Conservation (phyloP, 1,140 invertebrate genomes). For the Saccostrea glomerata region DNA sequence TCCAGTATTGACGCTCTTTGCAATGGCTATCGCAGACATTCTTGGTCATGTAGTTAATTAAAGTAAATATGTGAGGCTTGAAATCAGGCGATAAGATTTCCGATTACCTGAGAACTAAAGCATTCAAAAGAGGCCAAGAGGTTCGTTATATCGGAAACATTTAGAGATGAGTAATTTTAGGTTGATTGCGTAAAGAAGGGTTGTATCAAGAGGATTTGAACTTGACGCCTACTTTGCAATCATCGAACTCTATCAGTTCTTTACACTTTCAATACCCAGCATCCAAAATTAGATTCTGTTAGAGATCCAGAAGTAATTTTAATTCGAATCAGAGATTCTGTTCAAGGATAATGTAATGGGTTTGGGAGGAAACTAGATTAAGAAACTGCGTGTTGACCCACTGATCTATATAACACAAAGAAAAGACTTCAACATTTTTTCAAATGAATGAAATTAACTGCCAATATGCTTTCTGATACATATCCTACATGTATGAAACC, state of each 20-base stretch:
- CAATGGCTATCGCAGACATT: neutral
- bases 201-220: neutral
- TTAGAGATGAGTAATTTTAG: neutral
- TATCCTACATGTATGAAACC: no score
- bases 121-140: neutral
- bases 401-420: neutral
- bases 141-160: neutral
- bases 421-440: neutral
- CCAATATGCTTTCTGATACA: no score
- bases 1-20: neutral
- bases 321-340: constrained; percentile 20
- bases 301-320: neutral
- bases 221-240: neutral
- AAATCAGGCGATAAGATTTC: neutral
- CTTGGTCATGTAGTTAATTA: neutral
- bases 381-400: neutral
- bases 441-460: neutral
- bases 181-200: neutral
- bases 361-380: neutral
- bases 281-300: neutral
- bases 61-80: neutral
- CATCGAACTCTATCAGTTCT: neutral
- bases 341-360: neutral
- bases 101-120: neutral
- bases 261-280: neutral